Evolutionary conservation across 2,888 invertebrate species (phyloP), one percentile per base, ranked within the genome.

Genomic region (Volucella inflata): DNA sequence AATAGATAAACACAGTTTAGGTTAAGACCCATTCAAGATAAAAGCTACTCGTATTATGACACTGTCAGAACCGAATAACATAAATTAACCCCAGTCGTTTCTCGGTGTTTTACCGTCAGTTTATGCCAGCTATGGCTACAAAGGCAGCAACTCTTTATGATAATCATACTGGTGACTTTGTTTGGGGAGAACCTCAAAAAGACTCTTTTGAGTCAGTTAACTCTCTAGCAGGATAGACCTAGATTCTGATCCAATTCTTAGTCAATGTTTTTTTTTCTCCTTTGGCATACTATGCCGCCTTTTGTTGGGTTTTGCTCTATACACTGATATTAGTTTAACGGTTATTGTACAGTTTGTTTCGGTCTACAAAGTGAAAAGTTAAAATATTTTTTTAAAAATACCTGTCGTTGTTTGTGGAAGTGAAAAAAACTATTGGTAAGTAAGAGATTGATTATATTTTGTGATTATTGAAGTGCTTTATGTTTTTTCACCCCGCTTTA

Each of bases 1-100:
- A 10, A 4, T 91, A 60, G 88, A 89, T 64, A 88, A 87, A 68
- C 51, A 89, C 6, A 90, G 90, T 1, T 87, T 91, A 21, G 87
- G 87, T n/a, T 90, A 88, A 60, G 80, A 87, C 40, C 75, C 87
- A 8, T 78, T 87, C 8, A 90, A 90, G 87, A 85, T 90, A 0
- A 68, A 82, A 6, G 89, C 44, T 44, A 2, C 2, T n/a, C n/a
- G n/a, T n/a, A n/a, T n/a, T 10, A 44, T 44, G 6, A 21, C 2
- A 21, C 21, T 21, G 21, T 21, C 21, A 4, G 21, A 21, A 2
- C 21, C 21, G 4, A 21, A 44, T 10, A 44, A 44, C 44, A n/a
- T 44, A 12, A 75, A 62, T 64, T 87, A 88, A 57, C 62, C 89
- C 30, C 75, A 85, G 55, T 67, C 88, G n/a, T 89, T 90, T 78